Evolutionary conservation across 2,797 vertebrate genomes (phyloP), one percentile per base, ranked within the genome.

Genomic region (Centroberyx gerrardi): DNA sequence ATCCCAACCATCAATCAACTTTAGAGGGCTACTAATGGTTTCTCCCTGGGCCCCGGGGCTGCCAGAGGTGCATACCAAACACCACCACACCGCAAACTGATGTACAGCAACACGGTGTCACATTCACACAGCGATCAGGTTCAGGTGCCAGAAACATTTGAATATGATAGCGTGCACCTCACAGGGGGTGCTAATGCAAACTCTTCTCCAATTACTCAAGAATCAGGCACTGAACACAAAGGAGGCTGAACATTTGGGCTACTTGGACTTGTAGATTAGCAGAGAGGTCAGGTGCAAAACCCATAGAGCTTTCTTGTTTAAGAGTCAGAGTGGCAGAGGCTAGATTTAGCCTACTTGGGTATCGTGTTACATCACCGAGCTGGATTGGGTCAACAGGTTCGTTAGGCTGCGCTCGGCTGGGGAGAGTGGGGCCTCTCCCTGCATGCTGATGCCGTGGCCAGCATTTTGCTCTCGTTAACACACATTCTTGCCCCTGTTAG

Each of bases 1-100:
- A 92, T 89, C 86, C 71, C 78, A 67, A 72, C 86, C 89, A 94
- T 94, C 91, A 93, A 93, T 94, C 93, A 93, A 86, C 82, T 91
- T 90, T 85, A 93, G 84, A 90, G 88, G 69, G 77, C 77, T 88
- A 85, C 83, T 93, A 93, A 94, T 90, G 87, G 86, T 90, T 89
- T 91, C 87, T 91, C 87, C 84, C 86, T 72, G 85, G 87, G 89
- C 84, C 88, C 83, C 65, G 58, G 18, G 86, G 86, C 87, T 84
- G 86, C 87, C 84, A 86, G 87, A 89, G 87, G 90, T 80, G 77
- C 82, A 90, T 80, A 90, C 83, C 78, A 89, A 90, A 90, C 88
- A 88, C 81, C 44, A 31, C 67, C 90, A 72, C 82, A 80, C 82
- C 83, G 82, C 84, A 92, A 91, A 88, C 78, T 18, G 62, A 88